Conservation (phyloP, 2,888 invertebrate species). For the Lapara coniferarum region DNA sequence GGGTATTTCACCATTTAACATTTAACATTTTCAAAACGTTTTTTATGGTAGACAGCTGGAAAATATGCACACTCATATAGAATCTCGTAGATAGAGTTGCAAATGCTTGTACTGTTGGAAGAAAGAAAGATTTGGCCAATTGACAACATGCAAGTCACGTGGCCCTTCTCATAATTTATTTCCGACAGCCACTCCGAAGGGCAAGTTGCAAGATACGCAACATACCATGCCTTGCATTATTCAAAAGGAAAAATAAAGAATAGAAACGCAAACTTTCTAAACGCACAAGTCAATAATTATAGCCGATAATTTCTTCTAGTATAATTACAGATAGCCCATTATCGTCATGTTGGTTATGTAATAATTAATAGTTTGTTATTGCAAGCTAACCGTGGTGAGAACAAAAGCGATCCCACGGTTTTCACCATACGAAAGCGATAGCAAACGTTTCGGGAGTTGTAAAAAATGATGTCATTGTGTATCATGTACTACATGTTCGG, state of each 20-base stretch:
- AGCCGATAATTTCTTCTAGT: constrained; percentile 24
- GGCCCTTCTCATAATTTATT: background rate
- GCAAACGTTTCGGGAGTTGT: constrained; percentile 29
- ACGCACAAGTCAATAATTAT: constrained; percentile 22
- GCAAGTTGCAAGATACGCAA: background rate
- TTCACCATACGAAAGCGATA: constrained; percentile 65
- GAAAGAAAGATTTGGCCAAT: too few species aligned
- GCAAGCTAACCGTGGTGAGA: constrained; percentile 37
- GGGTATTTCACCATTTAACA: too few species aligned
- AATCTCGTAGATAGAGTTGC: too few species aligned
- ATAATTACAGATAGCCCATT: constrained; percentile 25
- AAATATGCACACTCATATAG: too few species aligned
- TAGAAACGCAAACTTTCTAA: constrained; percentile 13
- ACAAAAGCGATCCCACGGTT: constrained; percentile 60
- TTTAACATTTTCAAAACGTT: too few species aligned
- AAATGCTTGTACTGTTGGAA: too few species aligned
- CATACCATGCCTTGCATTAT: background rate
- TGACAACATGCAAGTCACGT: too few species aligned
- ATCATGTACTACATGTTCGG: background rate
- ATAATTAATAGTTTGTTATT: constrained; percentile 47
- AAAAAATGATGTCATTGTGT: constrained; percentile 7
- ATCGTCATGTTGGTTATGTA: constrained; percentile 30
- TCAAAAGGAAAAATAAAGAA: background rate
- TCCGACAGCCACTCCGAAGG: background rate
- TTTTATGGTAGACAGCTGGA: too few species aligned